These are phyloP conservation scores for Drosophila serrata DNA, from an alignment of 1,140 invertebrate species.

Conservation along the genomic window DNA sequence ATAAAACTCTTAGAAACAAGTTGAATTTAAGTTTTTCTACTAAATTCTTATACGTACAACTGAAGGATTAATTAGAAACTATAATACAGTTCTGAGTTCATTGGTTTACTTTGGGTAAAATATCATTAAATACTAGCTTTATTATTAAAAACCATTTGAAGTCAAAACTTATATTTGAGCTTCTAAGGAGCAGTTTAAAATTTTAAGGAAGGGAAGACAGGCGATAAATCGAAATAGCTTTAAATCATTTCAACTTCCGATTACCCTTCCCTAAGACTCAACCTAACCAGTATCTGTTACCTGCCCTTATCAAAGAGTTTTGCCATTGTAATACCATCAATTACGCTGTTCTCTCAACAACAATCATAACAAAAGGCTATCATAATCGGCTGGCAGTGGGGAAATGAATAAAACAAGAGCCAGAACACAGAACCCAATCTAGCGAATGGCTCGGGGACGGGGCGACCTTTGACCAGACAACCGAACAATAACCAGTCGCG, in stretches of 20 bases:
- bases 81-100: no score
- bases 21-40: neutral
- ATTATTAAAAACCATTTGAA: neutral
- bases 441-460: conserved; percentile 38
- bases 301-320: conserved; percentile 24
- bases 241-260: neutral
- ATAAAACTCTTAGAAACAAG: no score
- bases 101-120: neutral
- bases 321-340: conserved; percentile 31
- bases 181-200: neutral
- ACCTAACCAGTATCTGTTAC: conserved; percentile 9
- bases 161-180: neutral
- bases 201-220: no score
- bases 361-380: conserved; percentile 48
- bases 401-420: conserved; percentile 41
- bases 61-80: no score
- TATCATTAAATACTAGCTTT: no score
- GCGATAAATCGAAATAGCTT: neutral
- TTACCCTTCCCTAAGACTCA: neutral
- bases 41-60: no score
- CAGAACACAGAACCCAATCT: conserved; percentile 44
- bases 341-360: conserved; percentile 35
- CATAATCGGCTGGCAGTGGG: conserved; percentile 40
- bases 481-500: conserved; percentile 69
- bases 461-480: conserved; percentile 61